These are phyloP conservation scores for Ichneumoninae sp. DNA, from an alignment of 2,888 invertebrate genomes.

Conservation along the genomic window DNA sequence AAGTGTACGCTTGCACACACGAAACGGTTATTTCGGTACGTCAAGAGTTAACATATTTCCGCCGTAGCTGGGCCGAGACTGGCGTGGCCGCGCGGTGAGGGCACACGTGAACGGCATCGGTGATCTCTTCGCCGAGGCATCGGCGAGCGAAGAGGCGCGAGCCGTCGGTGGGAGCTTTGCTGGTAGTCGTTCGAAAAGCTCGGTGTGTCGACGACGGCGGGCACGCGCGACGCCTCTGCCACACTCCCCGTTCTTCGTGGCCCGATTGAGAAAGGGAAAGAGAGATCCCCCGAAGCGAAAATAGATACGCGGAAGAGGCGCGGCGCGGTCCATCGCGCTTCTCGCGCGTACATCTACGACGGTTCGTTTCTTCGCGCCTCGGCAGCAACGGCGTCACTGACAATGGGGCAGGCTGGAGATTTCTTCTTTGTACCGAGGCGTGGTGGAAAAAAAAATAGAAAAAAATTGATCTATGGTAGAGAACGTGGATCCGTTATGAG, in stretches of 20 bases:
- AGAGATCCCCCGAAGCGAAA: conserved; percentile 61
- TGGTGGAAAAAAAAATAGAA: neutral
- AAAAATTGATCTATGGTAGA: neutral
- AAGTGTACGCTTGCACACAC: conserved; percentile 63
- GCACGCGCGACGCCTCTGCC: neutral
- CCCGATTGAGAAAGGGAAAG: conserved; percentile 19
- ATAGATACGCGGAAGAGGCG: conserved; percentile 73
- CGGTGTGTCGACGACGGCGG: neutral
- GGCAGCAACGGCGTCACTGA: neutral
- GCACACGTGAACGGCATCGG: conserved; percentile 2
- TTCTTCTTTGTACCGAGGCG: neutral
- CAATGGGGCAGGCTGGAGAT: neutral
- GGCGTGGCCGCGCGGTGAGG: neutral
- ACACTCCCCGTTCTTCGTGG: conserved; percentile 1
- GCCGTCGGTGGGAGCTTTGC: neutral
- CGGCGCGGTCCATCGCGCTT: conserved; percentile 52
- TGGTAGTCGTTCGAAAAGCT: conserved; percentile 12
- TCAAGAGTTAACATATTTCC: conserved; percentile 66
- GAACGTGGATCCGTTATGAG: neutral
- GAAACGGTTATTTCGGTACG: conserved; percentile 66
- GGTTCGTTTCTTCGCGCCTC: conserved; percentile 32
- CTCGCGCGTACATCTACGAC: conserved; percentile 34
- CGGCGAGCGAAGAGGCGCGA: neutral
- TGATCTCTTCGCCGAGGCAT: conserved; percentile 29
- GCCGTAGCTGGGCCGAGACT: conserved; percentile 48